A percentile compares a stretch with the other conserved stretches of the same genome.
Evolutionary conservation across 2,888 invertebrate species (phyloP).

Genomic region (Cinara cedri): DNA sequence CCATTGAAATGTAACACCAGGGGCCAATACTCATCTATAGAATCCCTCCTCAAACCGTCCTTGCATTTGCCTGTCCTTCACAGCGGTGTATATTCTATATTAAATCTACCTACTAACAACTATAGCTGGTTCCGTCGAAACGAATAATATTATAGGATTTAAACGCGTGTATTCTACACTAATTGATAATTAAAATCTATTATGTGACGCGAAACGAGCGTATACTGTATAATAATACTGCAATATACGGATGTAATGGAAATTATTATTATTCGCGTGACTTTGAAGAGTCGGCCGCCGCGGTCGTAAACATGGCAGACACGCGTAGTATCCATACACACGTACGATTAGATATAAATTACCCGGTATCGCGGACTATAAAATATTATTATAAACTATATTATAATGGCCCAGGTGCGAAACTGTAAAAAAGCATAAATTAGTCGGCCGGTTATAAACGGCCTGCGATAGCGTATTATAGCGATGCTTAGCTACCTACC

Average conservation of each 20-base stretch:
- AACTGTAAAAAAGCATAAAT: slow-evolving; percentile 25
- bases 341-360: not conserved
- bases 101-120: no score
- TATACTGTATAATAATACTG: no score
- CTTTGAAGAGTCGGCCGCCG: not conserved
- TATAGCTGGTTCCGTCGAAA: no score
- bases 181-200: slow-evolving; percentile 8
- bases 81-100: no score
- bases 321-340: not conserved
- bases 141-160: not conserved
- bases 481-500: no score
- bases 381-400: slow-evolving; percentile 4
- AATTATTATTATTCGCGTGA: not conserved
- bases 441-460: no score
- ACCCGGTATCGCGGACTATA: not conserved
- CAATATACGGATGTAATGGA: not conserved
- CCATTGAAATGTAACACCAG: no score
- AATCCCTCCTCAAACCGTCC: no score
- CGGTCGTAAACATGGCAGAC: no score
- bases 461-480: no score
- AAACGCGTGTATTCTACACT: not conserved
- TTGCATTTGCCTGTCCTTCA: no score
- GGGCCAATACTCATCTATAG: no score
- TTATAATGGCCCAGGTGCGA: slow-evolving; percentile 24
- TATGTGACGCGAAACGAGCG: not conserved